phyloP scores from a whole-genome alignment of 2,888 invertebrate species.

The Pilophorus perplexus region DNA sequence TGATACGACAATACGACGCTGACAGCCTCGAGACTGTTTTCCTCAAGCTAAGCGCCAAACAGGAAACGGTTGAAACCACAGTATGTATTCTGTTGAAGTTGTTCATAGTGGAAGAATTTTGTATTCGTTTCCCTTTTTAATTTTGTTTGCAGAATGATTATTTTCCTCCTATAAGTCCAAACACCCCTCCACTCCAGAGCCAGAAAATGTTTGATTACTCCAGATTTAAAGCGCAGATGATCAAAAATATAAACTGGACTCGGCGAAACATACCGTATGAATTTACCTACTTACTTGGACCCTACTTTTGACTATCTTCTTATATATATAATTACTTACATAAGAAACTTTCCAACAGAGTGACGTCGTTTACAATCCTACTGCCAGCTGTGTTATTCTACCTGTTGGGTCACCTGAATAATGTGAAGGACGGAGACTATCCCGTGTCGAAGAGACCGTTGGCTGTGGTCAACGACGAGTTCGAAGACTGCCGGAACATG shows the following conservation, averaged over 20 bases:
- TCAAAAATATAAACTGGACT: slow-evolving; percentile 47
- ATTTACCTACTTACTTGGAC: not conserved
- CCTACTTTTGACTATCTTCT: not conserved
- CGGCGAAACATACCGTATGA: slow-evolving; percentile 47
- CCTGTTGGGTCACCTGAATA: slow-evolving; percentile 42
- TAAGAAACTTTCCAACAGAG: no score
- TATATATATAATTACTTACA: no score
- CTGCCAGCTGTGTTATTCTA: slow-evolving; percentile 45
- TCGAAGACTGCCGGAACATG: slow-evolving; percentile 25
- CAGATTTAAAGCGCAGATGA: slow-evolving; percentile 46
- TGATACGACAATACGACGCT: slow-evolving; percentile 52
- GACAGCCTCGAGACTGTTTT: slow-evolving; percentile 56
- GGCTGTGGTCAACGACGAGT: slow-evolving; percentile 40
- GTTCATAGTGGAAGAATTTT: not conserved
- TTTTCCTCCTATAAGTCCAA: slow-evolving; percentile 41
- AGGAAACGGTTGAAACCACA: slow-evolving; percentile 51
- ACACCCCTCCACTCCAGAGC: slow-evolving; percentile 34
- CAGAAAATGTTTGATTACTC: slow-evolving; percentile 30
- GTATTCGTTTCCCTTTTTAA: not conserved
- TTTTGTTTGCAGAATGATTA: not conserved
- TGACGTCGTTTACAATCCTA: slow-evolving; percentile 44
- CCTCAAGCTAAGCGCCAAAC: slow-evolving; percentile 56
- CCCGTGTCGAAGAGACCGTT: slow-evolving; percentile 31
- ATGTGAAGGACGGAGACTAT: slow-evolving; percentile 40
- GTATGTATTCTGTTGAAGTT: no score